Evolutionary conservation across 2,888 invertebrate genomes (phyloP).

Genomic region (Drosophila sordidula): DNA sequence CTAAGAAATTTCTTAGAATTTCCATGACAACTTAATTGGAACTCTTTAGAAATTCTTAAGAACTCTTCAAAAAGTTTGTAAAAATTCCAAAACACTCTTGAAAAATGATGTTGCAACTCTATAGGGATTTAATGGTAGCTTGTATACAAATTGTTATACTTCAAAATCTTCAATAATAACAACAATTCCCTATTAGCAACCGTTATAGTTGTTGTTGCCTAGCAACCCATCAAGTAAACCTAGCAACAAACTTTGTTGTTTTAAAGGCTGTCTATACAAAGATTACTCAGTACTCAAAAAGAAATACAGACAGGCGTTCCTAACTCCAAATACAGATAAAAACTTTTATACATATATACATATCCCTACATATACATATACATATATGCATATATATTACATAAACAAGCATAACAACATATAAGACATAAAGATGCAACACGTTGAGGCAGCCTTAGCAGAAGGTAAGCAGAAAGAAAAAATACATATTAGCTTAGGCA

Average conservation of each 20-base stretch:
- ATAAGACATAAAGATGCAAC: constrained; percentile 13
- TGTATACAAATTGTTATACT: too few species aligned
- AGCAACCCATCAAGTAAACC: constrained; percentile 35
- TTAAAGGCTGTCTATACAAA: background rate
- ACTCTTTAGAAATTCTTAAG: too few species aligned
- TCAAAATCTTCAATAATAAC: too few species aligned
- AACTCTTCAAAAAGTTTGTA: too few species aligned
- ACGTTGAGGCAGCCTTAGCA: constrained; percentile 15
- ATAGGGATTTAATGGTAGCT: too few species aligned
- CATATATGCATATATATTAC: background rate
- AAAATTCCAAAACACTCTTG: too few species aligned
- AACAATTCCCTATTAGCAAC: background rate
- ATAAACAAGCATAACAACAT: background rate
- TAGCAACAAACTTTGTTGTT: constrained; percentile 29
- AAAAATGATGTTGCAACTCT: too few species aligned
- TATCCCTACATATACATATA: too few species aligned
- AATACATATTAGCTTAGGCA: background rate
- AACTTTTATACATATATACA: background rate
- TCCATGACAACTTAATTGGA: too few species aligned
- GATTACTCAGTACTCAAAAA: constrained; percentile 13
- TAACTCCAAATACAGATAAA: background rate
- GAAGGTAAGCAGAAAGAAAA: constrained; percentile 20
- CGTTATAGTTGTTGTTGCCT: constrained; percentile 19
- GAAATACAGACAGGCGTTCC: constrained; percentile 10
- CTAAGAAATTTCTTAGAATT: too few species aligned